phyloP scores from a whole-genome alignment of 1,140 invertebrate species.

The Gerris buenoi region DNA sequence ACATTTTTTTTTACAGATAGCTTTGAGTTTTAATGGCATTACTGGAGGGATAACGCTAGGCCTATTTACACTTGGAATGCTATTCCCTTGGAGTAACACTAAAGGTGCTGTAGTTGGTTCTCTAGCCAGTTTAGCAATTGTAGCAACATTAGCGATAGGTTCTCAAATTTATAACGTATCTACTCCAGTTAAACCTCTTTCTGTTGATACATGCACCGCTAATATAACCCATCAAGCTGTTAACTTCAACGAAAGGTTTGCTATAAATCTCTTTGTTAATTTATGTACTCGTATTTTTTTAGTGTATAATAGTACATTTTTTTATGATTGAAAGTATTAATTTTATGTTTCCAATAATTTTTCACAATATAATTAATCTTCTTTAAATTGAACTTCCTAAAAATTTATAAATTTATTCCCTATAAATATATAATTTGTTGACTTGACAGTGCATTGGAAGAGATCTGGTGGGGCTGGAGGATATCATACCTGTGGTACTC shows the following conservation, averaged over 20 bases:
- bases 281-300: no score
- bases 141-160: background rate
- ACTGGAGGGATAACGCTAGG: slow-evolving; percentile 73
- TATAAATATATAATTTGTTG: no score
- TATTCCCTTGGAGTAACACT: slow-evolving; percentile 67
- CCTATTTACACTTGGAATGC: slow-evolving; percentile 74
- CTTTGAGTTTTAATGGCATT: slow-evolving; percentile 73
- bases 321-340: no score
- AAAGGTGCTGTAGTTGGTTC: slow-evolving; percentile 25
- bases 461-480: slow-evolving; percentile 35
- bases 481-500: slow-evolving; percentile 64
- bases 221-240: background rate
- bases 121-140: background rate
- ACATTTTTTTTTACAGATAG: slow-evolving; percentile 37
- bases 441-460: no score
- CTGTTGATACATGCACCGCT: background rate
- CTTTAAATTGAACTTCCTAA: no score
- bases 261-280: no score
- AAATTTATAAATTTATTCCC: no score
- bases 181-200: background rate
- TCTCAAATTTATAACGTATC: background rate
- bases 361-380: no score
- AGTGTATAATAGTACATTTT: no score
- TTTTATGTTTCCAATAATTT: no score
- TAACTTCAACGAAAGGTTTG: no score